Evolutionary conservation across 2,888 invertebrate genomes (phyloP).

Genomic region (Archips xylosteana): DNA sequence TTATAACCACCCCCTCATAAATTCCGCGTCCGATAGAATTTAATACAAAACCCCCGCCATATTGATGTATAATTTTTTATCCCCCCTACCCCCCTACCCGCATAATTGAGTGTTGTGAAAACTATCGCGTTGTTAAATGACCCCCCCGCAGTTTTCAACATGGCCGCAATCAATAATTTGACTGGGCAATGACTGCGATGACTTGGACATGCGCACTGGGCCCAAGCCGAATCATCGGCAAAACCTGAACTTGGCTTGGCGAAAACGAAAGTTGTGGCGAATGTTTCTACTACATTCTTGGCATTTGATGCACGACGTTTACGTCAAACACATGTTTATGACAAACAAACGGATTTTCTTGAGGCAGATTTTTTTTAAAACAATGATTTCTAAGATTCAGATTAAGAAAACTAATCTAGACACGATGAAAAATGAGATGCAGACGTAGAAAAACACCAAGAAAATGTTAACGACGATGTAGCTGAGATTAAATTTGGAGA

Average conservation of each 20-base stretch:
- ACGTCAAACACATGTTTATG: slow-evolving; percentile 34
- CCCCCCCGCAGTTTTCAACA: slow-evolving; percentile 78
- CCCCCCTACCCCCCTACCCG: slow-evolving; percentile 67
- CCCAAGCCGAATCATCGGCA: slow-evolving; percentile 73
- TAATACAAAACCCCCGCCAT: slow-evolving; percentile 80
- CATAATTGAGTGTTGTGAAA: slow-evolving; percentile 84
- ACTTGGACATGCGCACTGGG: slow-evolving; percentile 77
- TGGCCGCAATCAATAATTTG: slow-evolving; percentile 84
- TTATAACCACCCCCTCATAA: slow-evolving; percentile 58
- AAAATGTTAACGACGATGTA: neutral
- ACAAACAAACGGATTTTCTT: slow-evolving; percentile 25
- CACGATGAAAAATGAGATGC: neutral
- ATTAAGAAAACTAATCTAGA: slow-evolving; percentile 8
- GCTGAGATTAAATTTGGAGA: neutral
- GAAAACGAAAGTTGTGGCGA: slow-evolving; percentile 83
- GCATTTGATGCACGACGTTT: slow-evolving; percentile 59
- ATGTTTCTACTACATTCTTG: slow-evolving; percentile 83
- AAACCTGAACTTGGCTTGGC: slow-evolving; percentile 84
- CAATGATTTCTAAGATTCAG: slow-evolving; percentile 12
- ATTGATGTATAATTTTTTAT: slow-evolving; percentile 80
- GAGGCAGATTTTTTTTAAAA: neutral
- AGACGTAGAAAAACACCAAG: neutral
- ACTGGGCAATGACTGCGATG: slow-evolving; percentile 85
- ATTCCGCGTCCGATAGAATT: slow-evolving; percentile 76
- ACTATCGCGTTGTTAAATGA: slow-evolving; percentile 84